Evolutionary conservation across 2,888 invertebrate genomes (phyloP).

Genomic region (Drosophila ezoana): DNA sequence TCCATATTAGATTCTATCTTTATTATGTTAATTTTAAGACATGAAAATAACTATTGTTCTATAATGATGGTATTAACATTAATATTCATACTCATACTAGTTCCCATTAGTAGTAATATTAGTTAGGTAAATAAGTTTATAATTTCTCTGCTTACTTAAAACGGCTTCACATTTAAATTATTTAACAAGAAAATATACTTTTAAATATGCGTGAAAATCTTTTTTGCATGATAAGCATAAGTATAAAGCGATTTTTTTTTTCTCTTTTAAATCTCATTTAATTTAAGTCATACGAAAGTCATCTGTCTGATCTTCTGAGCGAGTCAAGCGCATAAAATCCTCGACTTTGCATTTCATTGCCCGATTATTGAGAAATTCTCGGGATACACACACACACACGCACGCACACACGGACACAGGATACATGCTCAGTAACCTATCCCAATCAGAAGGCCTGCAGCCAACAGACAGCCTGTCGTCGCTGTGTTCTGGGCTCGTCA

Average conservation of each 20-base stretch:
- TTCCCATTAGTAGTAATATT: too few species aligned
- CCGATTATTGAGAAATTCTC: slow-evolving; percentile 34
- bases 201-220: too few species aligned
- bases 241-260: neutral
- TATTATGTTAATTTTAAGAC: too few species aligned
- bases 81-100: too few species aligned
- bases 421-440: slow-evolving; percentile 9
- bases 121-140: too few species aligned
- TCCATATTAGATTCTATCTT: too few species aligned
- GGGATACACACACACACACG: neutral
- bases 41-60: too few species aligned
- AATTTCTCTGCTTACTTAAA: too few species aligned
- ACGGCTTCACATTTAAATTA: too few species aligned
- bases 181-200: too few species aligned
- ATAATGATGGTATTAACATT: too few species aligned
- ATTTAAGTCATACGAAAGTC: slow-evolving; percentile 11
- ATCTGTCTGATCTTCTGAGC: slow-evolving; percentile 25
- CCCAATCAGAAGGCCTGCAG: slow-evolving; percentile 38
- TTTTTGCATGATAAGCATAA: too few species aligned
- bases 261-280: neutral
- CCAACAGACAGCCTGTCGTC: slow-evolving; percentile 71
- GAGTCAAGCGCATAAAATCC: slow-evolving; percentile 24
- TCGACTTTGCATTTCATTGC: slow-evolving; percentile 56
- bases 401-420: neutral
- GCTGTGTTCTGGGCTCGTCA: slow-evolving; percentile 23